Base-by-base conservation (phyloP, 1,140 invertebrate species). In the Drusus annulatus region DNA sequence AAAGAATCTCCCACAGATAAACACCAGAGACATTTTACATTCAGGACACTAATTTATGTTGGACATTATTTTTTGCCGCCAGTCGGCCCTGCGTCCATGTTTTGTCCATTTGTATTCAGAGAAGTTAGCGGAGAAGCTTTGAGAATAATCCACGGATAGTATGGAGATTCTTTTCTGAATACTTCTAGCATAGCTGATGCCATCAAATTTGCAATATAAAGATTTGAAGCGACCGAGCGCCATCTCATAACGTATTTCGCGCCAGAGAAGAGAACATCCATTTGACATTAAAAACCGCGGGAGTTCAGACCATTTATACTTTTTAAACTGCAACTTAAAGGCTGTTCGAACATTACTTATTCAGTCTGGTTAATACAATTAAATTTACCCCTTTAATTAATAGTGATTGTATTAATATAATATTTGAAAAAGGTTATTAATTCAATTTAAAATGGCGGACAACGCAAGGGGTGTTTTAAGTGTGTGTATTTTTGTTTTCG, bases 401-500 rank as follows among this genome's bases (percentile, higher is more conserved):
- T 1, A 45, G 36, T 45, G 36, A 13, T 13, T 8, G 36, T 13
- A 45, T 45, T 45, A 45, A 10, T 1, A 8, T 13, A 28, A 5
- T 45, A 45, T 45, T 45, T 45, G n/a, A n/a, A n/a, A n/a, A n/a
- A n/a, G 1, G 8, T 10, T 8, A 7, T 45, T 45, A 1, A 45
- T 1, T 45, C 13, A 13, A 13, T 45, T 45, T 45, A 76, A 51
- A 19, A 76, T 76, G 74, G 56, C 58, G 36, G 15, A 28, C 17
- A 17, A n/a, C 50, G n/a, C 19, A 28, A 74, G 15, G 71, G 58
- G 15, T 21, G 36, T 63, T 45, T 45, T 51, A 17, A 8, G 17
- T 50, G 7, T 62, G 74, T 76, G 56, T 63, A 54, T 73, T 73
- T 25, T 58, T n/a, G 51, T 82, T 36, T 60, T 77, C 16, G 63